Evolutionary conservation across 2,113 vertebrate genomes (phyloP).

Genomic region (Arizona elegans): DNA sequence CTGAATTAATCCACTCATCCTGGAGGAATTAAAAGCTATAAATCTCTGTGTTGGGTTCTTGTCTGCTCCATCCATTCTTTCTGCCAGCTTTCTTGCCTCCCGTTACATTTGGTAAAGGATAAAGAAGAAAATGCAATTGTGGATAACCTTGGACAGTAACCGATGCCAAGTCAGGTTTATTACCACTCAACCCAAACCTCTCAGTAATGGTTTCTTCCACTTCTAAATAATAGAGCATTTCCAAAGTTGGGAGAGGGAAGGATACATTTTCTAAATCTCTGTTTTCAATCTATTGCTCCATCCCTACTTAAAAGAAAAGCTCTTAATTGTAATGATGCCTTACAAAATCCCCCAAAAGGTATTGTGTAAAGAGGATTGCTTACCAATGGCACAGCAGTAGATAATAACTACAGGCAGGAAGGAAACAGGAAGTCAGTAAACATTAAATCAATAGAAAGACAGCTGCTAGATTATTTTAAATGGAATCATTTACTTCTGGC

Average conservation of each 20-base stretch:
- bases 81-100: not conserved
- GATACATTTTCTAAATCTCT: not conserved
- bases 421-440: slow-evolving; percentile 38
- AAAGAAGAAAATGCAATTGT: not conserved
- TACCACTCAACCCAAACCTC: not conserved
- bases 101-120: not conserved
- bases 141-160: not conserved
- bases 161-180: not conserved
- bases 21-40: not conserved
- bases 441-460: slow-evolving; percentile 34
- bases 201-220: not conserved
- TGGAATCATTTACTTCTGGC: slow-evolving; percentile 24
- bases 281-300: not conserved
- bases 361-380: not conserved
- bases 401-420: slow-evolving; percentile 27
- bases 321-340: slow-evolving; percentile 19
- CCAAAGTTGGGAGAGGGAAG: not conserved
- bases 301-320: slow-evolving; percentile 23
- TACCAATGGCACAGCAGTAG: slow-evolving; percentile 31
- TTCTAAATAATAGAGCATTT: not conserved
- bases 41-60: not conserved
- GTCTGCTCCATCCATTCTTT: not conserved
- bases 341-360: not conserved
- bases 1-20: not conserved
- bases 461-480: slow-evolving; percentile 31